phyloP scores from a whole-genome alignment of 2,797 vertebrate species.

The Naso thynnoides region DNA sequence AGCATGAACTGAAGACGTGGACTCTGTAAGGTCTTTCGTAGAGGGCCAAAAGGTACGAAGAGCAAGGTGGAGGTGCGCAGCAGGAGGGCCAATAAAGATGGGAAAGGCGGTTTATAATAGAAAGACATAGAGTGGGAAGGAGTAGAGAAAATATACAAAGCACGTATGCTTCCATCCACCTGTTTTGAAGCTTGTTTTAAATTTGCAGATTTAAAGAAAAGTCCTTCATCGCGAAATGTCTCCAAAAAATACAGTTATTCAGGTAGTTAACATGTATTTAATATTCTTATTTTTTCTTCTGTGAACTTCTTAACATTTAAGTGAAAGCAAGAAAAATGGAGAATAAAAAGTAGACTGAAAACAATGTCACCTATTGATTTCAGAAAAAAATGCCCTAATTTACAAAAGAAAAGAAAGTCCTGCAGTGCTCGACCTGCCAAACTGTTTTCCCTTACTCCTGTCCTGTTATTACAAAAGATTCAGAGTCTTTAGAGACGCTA shows the following conservation, averaged over 20 bases:
- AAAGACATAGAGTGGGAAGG: not conserved
- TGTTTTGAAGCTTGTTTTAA: too few species aligned
- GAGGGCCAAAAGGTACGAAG: not conserved
- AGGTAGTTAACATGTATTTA: too few species aligned
- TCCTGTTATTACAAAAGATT: not conserved
- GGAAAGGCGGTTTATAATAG: not conserved
- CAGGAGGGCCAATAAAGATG: slow-evolving; percentile 1
- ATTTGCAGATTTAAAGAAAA: too few species aligned
- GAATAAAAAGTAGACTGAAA: too few species aligned
- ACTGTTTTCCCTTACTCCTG: too few species aligned
- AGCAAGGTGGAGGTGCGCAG: not conserved
- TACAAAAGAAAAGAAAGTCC: too few species aligned
- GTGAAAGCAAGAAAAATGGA: too few species aligned
- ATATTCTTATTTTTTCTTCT: too few species aligned
- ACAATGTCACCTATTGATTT: not conserved
- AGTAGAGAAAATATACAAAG: not conserved
- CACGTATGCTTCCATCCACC: not conserved
- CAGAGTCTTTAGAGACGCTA: not conserved
- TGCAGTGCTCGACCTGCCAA: too few species aligned
- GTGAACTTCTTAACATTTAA: too few species aligned
- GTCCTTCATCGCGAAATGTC: not conserved
- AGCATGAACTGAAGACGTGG: slow-evolving; percentile 1
- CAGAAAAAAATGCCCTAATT: too few species aligned
- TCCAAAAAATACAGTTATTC: not conserved
- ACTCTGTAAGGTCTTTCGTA: not conserved